phyloP scores from a whole-genome alignment of 2,888 invertebrate genomes.

The Melolontha melolontha region DNA sequence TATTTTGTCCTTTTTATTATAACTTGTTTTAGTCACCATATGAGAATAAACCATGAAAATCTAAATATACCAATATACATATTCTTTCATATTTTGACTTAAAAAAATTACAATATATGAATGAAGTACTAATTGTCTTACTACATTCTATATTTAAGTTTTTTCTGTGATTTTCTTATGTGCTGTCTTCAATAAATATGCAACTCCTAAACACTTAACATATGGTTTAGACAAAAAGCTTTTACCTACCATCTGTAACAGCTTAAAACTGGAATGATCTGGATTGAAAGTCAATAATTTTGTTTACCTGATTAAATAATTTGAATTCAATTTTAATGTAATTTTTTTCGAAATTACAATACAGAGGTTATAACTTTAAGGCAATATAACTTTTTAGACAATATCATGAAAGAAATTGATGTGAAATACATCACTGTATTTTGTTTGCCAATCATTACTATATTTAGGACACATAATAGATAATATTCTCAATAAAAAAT shows the following conservation, averaged over 20 bases:
- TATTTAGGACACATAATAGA: neutral
- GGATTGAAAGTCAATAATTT: slow-evolving; percentile 40
- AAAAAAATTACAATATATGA: no score
- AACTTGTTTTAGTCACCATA: no score
- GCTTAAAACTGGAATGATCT: slow-evolving; percentile 44
- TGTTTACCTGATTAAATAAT: slow-evolving; percentile 29
- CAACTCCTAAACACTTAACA: neutral
- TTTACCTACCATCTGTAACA: slow-evolving; percentile 30
- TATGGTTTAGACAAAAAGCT: slow-evolving; percentile 18
- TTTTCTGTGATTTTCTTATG: no score
- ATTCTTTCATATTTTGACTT: no score
- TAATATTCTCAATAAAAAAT: neutral
- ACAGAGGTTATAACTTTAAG: neutral
- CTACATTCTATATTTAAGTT: no score
- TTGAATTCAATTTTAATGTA: slow-evolving; percentile 2
- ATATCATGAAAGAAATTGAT: neutral
- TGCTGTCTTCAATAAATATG: neutral
- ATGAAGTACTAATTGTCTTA: no score
- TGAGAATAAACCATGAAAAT: no score
- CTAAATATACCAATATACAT: no score
- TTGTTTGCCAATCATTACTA: no score
- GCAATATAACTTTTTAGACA: neutral
- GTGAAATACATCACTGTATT: no score
- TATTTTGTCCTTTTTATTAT: no score
- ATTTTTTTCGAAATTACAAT: neutral